Evolutionary conservation across 2,888 invertebrate genomes (phyloP).

Genomic region (Stegophylla sp.): DNA sequence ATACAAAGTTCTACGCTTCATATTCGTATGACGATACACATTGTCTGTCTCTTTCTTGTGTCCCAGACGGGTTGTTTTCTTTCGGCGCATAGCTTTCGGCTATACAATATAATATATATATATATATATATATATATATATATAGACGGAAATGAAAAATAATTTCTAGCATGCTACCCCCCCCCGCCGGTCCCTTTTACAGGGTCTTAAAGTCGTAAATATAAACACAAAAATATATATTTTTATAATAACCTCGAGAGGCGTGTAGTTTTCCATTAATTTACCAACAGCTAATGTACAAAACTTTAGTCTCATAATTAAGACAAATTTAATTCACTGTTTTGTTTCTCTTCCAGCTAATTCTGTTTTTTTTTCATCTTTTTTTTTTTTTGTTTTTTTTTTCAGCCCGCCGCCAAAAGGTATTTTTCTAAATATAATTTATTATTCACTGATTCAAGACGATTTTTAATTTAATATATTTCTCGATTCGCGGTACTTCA

Average conservation of each 20-base stretch:
- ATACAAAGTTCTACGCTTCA: slow-evolving; percentile 36
- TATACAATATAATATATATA: too few relatives aligned
- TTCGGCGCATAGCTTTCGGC: neutral
- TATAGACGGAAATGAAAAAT: slow-evolving; percentile 13
- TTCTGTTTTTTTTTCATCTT: neutral
- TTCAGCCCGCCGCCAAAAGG: neutral
- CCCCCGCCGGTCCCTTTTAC: neutral
- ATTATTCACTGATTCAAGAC: neutral
- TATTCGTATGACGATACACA: slow-evolving; percentile 37
- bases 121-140: too few relatives aligned
- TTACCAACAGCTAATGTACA: slow-evolving; percentile 5
- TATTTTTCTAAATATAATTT: neutral
- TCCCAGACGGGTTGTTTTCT: slow-evolving; percentile 37
- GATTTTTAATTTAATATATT: neutral
- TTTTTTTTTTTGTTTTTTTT: neutral
- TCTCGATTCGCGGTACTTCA: neutral
- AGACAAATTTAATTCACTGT: slow-evolving; percentile 29
- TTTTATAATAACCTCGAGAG: slow-evolving; percentile 29
- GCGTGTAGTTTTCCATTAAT: neutral
- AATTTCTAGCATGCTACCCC: slow-evolving; percentile 4
- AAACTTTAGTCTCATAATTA: slow-evolving; percentile 34
- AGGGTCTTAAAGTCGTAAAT: neutral
- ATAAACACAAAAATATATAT: neutral
- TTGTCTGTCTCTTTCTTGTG: slow-evolving; percentile 29
- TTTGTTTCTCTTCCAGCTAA: neutral